phyloP scores from a whole-genome alignment of 1,140 invertebrate genomes.

The Trichogramma pretiosum region DNA sequence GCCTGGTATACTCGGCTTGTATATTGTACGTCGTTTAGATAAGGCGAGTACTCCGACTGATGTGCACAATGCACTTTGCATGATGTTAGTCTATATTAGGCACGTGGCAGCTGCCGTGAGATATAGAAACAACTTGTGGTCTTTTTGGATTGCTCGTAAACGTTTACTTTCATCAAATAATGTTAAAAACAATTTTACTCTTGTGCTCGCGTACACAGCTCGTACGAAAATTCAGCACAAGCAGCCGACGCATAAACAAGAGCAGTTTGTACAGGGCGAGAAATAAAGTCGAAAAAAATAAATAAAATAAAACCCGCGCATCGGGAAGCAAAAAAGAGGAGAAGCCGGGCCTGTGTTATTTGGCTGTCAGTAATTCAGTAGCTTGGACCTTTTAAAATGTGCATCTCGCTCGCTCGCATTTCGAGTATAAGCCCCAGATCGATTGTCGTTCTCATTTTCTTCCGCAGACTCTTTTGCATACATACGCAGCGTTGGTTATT shows the following conservation, averaged over 20 bases:
- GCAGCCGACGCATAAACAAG: too few relatives aligned
- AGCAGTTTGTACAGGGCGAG: too few relatives aligned
- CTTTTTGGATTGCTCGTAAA: too few relatives aligned
- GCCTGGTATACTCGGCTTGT: too few relatives aligned
- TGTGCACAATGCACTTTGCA: constrained; percentile 33
- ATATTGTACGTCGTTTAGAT: constrained; percentile 38
- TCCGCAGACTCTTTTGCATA: constrained; percentile 7
- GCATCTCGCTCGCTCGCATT: neutral
- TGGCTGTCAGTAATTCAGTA: constrained; percentile 40
- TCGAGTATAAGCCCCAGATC: too few relatives aligned
- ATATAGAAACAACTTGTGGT: too few relatives aligned
- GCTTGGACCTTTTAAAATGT: constrained; percentile 25
- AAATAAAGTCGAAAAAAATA: too few relatives aligned
- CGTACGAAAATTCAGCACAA: too few relatives aligned
- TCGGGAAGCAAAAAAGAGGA: constrained; percentile 18
- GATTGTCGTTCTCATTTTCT: constrained; percentile 27
- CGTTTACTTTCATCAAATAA: too few relatives aligned
- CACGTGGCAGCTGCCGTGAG: too few relatives aligned
- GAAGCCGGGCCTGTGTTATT: constrained; percentile 34
- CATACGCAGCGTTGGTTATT: constrained; percentile 8
- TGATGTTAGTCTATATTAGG: constrained; percentile 36
- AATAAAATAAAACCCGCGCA: constrained; percentile 3
- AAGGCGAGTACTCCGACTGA: constrained; percentile 30
- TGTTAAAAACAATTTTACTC: too few relatives aligned
- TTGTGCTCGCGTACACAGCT: too few relatives aligned